Evolutionary conservation across 2,797 vertebrate genomes (phyloP), one percentile per base, ranked within the genome.

Genomic region (Hoplostethus atlanticus): DNA sequence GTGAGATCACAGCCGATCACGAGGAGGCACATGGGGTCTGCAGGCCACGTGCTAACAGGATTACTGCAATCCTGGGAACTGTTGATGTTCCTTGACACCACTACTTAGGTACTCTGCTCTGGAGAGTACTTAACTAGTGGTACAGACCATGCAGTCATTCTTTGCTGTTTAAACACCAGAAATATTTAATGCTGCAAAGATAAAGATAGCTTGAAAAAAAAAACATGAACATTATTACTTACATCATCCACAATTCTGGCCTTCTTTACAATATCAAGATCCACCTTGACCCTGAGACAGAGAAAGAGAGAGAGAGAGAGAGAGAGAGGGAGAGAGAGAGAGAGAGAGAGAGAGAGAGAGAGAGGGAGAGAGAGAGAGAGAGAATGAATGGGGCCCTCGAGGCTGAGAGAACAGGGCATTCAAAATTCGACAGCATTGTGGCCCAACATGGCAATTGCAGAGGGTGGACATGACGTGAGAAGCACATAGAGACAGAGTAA

Each of bases 231-330:
- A 53, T 46, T 3, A 5, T 12, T 21, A 87, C 95, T 94, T 82
- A 98, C 97, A 75, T 97, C 94, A 77, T 98, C 97, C 81, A 98
- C 90, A 62, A 96, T 80, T 81, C 90, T 86, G 62, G 95, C 93
- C 83, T 96, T 93, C 86, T 96, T 94, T 21, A 98, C 97, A 79
- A 96, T 95, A 68, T 95, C 96, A 2, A 97, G 94, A 86, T 98
- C 97, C 85, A 98, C 85, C 80, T 97, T 98, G 86, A 95, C 94
- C 91, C 97, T 98, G 72, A 17, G 31, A 76, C 57, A 55, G 42
- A 51, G 13, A 16, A 34, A 77, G 44, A 67, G 44, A 38, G 46
- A 60, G 40, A 62, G 25, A 25, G 51, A 25, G 46, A 42, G 44
- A 50, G 62, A 70, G 21, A 50, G 62, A 55, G 61, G 30, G 12